Evolutionary conservation across 2,888 invertebrate species (phyloP).

Genomic region (Achlya flavicornis): DNA sequence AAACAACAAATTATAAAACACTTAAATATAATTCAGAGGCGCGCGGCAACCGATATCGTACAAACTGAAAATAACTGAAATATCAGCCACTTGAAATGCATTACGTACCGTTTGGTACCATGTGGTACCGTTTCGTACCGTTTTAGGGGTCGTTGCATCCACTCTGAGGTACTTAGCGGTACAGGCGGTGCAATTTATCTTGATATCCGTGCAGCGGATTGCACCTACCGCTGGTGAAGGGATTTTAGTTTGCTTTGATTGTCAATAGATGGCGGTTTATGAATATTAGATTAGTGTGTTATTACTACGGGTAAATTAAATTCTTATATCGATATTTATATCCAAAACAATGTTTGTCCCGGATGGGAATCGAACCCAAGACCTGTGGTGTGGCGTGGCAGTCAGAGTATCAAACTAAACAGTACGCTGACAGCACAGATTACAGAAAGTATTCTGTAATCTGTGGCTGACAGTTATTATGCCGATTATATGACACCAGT

Average conservation of each 20-base stretch:
- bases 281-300: too few relatives aligned
- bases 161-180: conserved; percentile 23
- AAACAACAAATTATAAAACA: not conserved
- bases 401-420: too few relatives aligned
- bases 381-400: too few relatives aligned
- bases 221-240: not conserved
- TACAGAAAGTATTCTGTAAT: too few relatives aligned
- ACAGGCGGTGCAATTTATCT: conserved; percentile 22
- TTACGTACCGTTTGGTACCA: conserved; percentile 24
- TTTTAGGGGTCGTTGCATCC: conserved; percentile 36
- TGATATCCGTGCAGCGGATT: conserved; percentile 15
- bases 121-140: not conserved
- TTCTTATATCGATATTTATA: too few relatives aligned
- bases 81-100: conserved; percentile 35
- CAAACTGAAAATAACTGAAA: conserved; percentile 27
- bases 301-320: too few relatives aligned
- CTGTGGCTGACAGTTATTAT: too few relatives aligned
- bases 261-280: not conserved
- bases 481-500: too few relatives aligned
- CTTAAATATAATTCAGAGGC: conserved; percentile 17
- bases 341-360: too few relatives aligned
- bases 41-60: conserved; percentile 1
- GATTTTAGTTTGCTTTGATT: not conserved
- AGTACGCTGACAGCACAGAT: too few relatives aligned
- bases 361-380: too few relatives aligned